These are phyloP conservation scores for Benthosema pterotum DNA, from an alignment of 2,797 vertebrate genomes.

Conservation along the genomic window DNA sequence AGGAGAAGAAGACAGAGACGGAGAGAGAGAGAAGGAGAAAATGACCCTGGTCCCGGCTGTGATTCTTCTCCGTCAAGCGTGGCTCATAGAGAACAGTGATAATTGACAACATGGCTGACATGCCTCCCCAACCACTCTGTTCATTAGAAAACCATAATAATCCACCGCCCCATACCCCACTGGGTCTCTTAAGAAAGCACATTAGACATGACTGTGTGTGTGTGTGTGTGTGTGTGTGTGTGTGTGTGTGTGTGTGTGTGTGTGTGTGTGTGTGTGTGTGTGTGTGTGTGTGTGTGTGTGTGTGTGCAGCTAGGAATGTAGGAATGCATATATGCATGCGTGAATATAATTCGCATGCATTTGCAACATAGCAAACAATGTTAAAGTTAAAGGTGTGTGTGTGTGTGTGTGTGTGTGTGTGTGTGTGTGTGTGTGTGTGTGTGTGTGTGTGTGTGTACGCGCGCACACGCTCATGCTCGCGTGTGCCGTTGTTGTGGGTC, in stretches of 20 bases:
- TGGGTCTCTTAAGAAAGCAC: conserved; percentile 30
- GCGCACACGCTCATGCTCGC: no score
- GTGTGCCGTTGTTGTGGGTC: no score
- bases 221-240: background rate
- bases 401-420: background rate
- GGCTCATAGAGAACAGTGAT: conserved; percentile 60
- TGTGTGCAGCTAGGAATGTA: background rate
- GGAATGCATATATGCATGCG: no score
- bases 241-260: background rate
- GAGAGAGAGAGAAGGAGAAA: conserved; percentile 1
- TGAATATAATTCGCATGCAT: no score
- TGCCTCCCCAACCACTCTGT: conserved; percentile 62
- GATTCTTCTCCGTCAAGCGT: conserved; percentile 63
- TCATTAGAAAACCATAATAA: conserved; percentile 67
- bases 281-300: background rate
- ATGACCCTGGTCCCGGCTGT: conserved; percentile 45
- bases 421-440: conserved; percentile 3
- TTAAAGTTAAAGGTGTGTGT: background rate
- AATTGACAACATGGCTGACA: conserved; percentile 67
- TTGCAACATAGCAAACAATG: no score
- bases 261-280: background rate
- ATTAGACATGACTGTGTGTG: conserved; percentile 27
- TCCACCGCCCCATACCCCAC: conserved; percentile 19
- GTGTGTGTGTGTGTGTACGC: background rate
- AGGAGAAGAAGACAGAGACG: no score